Conservation (phyloP, 1,140 invertebrate species). For the Neuroterus valhalla region DNA sequence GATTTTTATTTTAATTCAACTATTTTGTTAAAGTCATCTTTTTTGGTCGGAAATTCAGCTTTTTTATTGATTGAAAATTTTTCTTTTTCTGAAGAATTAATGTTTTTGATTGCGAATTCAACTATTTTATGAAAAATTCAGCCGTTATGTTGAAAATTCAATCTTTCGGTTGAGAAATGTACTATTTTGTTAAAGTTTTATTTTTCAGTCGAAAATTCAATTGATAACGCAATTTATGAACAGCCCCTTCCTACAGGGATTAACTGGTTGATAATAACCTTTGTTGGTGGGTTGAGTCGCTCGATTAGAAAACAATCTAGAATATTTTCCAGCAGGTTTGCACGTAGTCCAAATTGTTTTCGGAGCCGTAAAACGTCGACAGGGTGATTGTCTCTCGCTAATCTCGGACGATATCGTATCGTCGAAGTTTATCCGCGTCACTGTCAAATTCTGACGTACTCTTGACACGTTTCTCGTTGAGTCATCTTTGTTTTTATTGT, state of each 20-base stretch:
- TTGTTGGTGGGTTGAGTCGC: constrained; percentile 39
- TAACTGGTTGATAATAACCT: constrained; percentile 38
- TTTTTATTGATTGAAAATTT: no score
- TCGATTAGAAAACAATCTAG: constrained; percentile 53
- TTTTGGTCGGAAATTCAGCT: no score
- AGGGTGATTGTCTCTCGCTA: constrained; percentile 40
- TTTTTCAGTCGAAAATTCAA: no score
- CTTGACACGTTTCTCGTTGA: constrained; percentile 45
- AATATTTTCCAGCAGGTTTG: constrained; percentile 55
- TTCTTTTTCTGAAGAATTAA: no score
- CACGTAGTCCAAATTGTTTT: constrained; percentile 31
- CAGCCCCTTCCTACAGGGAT: neutral
- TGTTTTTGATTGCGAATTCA: no score
- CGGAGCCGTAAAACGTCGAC: constrained; percentile 8
- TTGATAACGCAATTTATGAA: no score
- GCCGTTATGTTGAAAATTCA: no score
- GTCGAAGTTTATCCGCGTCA: constrained; percentile 63
- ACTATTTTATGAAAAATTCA: no score
- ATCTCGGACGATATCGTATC: constrained; percentile 45
- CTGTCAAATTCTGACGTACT: constrained; percentile 33
- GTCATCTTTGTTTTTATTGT: constrained; percentile 46
- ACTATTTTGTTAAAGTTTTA: neutral
- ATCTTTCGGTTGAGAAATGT: no score
- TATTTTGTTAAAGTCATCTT: no score
- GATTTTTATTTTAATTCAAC: no score